phyloP scores from a whole-genome alignment of 2,113 vertebrate species.

The Ailuropoda melanoleuca region DNA sequence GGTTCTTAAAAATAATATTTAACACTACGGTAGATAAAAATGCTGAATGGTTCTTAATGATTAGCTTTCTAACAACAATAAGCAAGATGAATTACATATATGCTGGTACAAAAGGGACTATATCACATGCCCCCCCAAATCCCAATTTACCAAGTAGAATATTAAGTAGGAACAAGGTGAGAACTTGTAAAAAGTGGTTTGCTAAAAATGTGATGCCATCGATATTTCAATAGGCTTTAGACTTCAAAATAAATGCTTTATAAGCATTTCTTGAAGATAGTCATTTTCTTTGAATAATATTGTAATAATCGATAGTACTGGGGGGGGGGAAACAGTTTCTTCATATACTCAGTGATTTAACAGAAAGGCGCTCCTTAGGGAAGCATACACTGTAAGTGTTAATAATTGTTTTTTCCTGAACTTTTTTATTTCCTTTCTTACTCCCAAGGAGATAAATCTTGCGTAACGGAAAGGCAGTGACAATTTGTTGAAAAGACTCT shows the following conservation, averaged over 20 bases:
- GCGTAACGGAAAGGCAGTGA: not conserved
- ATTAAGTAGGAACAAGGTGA: not conserved
- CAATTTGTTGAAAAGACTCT: too few species aligned
- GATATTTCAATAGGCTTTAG: not conserved
- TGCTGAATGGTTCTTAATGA: not conserved
- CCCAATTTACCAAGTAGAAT: not conserved
- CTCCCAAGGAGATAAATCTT: not conserved
- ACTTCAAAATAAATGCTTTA: not conserved
- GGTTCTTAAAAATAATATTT: not conserved
- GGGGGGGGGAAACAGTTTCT: not conserved
- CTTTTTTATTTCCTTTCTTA: not conserved
- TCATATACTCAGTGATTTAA: not conserved
- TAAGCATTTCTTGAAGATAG: not conserved
- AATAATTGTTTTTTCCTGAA: not conserved
- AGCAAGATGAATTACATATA: fast-evolving
- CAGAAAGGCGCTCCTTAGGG: not conserved
- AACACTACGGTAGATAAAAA: not conserved
- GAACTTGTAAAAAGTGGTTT: not conserved
- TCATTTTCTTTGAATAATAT: not conserved
- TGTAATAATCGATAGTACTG: not conserved
- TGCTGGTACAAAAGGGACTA: fast-evolving
- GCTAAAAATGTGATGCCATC: not conserved
- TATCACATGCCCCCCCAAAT: not conserved
- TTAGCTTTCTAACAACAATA: not conserved
- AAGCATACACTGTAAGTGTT: not conserved